Evolutionary conservation across 2,113 vertebrate genomes (phyloP).

Genomic region (Acrocephalus kingi): DNA sequence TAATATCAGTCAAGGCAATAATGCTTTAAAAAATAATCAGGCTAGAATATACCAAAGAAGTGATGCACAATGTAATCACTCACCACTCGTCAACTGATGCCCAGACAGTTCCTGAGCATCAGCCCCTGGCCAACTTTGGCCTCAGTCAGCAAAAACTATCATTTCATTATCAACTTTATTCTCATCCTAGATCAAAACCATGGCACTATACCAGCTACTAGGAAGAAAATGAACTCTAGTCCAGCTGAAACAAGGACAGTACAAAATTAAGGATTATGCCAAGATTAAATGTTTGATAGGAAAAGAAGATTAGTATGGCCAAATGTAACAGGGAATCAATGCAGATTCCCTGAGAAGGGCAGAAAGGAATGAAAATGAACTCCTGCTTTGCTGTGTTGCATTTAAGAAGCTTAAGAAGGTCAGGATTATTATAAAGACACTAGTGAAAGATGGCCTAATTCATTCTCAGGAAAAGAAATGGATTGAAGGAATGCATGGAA

Average conservation of each 20-base stretch:
- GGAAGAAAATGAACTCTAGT: not conserved
- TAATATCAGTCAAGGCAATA: not conserved
- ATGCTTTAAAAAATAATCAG: not conserved
- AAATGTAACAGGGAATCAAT: not conserved
- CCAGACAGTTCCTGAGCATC: not conserved
- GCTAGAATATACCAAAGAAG: not conserved
- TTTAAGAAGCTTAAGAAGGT: not conserved
- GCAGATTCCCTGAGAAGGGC: not conserved
- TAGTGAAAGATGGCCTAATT: not conserved
- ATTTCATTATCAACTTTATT: not conserved
- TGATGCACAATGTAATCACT: not conserved
- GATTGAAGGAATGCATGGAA: not conserved
- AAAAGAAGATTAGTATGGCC: not conserved
- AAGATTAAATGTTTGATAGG: not conserved
- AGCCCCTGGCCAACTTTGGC: not conserved
- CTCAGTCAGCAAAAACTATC: not conserved
- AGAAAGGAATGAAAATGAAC: not conserved
- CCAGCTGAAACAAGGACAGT: not conserved
- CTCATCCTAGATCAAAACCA: not conserved
- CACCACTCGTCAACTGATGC: not conserved
- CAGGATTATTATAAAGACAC: not conserved
- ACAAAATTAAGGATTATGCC: not conserved
- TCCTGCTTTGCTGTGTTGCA: not conserved
- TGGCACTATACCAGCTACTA: not conserved
- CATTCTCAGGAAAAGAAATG: not conserved